Percentiles rank a stretch among this genome's conserved stretches.
These are phyloP conservation scores for Sebastes diploproa DNA, from an alignment of 2,797 vertebrate genomes.

Conservation along the genomic window DNA sequence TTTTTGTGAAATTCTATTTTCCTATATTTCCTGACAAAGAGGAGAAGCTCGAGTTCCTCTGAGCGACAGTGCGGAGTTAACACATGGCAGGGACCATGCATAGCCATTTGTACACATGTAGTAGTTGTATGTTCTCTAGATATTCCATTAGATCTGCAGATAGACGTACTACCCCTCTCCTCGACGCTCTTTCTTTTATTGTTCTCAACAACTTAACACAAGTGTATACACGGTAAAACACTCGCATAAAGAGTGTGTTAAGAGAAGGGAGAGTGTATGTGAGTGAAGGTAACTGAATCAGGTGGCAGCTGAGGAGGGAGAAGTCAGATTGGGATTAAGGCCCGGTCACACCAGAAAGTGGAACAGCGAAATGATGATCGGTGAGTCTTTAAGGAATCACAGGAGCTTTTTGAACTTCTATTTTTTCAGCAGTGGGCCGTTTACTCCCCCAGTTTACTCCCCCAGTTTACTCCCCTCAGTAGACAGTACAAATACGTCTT, in stretches of 20 bases:
- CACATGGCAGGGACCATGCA: conserved; percentile 55
- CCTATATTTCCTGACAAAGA: conserved; percentile 67
- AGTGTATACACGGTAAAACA: background rate
- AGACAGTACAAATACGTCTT: no score
- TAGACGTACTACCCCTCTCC: conserved; percentile 11
- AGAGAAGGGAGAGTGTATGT: conserved; percentile 22
- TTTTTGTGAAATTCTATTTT: conserved; percentile 66
- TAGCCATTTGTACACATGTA: conserved; percentile 50
- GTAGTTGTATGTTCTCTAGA: conserved; percentile 31
- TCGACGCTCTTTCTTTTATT: background rate
- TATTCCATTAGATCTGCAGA: conserved; percentile 41
- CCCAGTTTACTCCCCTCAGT: no score
- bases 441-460: background rate
- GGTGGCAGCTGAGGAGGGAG: background rate
- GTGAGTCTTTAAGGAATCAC: no score
- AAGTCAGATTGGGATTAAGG: background rate
- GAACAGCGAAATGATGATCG: background rate
- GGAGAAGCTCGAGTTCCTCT: conserved; percentile 53
- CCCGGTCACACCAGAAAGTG: background rate
- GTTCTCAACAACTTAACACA: conserved; percentile 10
- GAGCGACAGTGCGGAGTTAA: conserved; percentile 23
- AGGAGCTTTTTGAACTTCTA: no score
- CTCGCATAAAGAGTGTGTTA: background rate
- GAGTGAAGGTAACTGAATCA: background rate
- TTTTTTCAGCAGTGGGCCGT: background rate